Base-by-base conservation (phyloP, 2,888 invertebrate genomes). In the Frankliniella fusca region DNA sequence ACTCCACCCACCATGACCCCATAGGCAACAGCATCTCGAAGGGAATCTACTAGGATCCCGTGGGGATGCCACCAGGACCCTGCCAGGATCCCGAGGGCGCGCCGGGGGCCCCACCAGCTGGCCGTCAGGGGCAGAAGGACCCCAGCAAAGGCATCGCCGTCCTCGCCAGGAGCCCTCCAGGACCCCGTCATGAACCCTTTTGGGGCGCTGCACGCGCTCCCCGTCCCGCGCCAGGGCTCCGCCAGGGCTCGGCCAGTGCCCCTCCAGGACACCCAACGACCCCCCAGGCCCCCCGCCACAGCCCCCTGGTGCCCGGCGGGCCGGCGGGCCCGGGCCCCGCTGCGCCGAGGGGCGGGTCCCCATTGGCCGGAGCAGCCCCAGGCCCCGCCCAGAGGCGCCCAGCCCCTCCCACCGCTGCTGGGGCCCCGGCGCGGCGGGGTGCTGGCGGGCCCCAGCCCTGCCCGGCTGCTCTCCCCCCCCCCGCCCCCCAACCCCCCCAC, bases 321-420 rank as follows among this genome's bases (percentile, higher is more conserved):
- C 38, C 38, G 38, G 38, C 70, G 70, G 27, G n/a, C 23, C 70
- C 38, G 38, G 38, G 38, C 38, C 38, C 38, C 38, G 70, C 70
- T 12, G 70, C 70, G 27, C 23, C 70, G 70, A 8, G 70, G n/a
- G 70, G 70, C 9, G 2, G 70, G 70, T 76, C 70, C 70, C 70
- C 23, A 76, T 76, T 76, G 70, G 70, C 23, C 70, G 70, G 38
- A 38, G 38, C 38, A 38, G 38, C 70, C 23, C 70, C n/a, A n/a
- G 70, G 70, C 70, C 23, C 70, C 70, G 70, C 70, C 70, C 70
- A 76, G 70, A 76, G 70, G 27, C 70, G 70, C 23, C 27, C 70
- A 38, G 70, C 70, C 70, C 70, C 70, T 23, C 70, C 70, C 70
- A 76, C 70, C 70, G n/a, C 70, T 27, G 23, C 70, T 12, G 70